Percentiles rank a stretch among this genome's conserved stretches.
Evolutionary conservation across 1,140 invertebrate genomes (phyloP).

Genomic region (Platorchestia sp.): DNA sequence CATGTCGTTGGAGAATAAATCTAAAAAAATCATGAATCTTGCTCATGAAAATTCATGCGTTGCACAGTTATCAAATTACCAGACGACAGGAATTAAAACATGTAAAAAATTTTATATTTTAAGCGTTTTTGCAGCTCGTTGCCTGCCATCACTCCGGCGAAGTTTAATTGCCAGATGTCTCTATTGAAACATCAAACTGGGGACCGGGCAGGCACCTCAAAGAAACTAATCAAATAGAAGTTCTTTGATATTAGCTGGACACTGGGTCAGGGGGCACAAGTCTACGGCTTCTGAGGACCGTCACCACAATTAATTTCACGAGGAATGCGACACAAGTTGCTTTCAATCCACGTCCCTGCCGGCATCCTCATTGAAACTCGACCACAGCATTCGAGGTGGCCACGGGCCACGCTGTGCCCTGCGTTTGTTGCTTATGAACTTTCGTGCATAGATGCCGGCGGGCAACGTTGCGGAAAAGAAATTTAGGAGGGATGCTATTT

Average conservation of each 20-base stretch:
- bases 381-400: background rate
- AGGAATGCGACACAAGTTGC: constrained; percentile 35
- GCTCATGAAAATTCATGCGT: background rate
- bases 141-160: background rate
- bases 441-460: background rate
- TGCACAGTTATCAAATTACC: background rate
- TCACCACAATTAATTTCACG: constrained; percentile 46
- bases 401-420: too few relatives aligned
- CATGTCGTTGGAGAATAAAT: too few relatives aligned
- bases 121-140: background rate
- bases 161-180: constrained; percentile 46
- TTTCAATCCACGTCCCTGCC: background rate
- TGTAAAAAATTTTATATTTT: background rate
- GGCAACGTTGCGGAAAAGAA: background rate
- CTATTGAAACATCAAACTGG: constrained; percentile 43
- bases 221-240: constrained; percentile 52
- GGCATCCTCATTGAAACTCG: background rate
- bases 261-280: constrained; percentile 6
- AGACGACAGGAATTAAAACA: background rate
- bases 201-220: background rate
- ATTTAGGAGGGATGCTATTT: background rate
- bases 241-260: constrained; percentile 50
- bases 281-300: constrained; percentile 29
- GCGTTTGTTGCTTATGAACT: background rate
- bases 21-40: too few relatives aligned